Percentiles rank a stretch among this genome's conserved stretches.
Conservation (phyloP, 2,797 vertebrate genomes). For the Distichodus sexfasciatus region DNA sequence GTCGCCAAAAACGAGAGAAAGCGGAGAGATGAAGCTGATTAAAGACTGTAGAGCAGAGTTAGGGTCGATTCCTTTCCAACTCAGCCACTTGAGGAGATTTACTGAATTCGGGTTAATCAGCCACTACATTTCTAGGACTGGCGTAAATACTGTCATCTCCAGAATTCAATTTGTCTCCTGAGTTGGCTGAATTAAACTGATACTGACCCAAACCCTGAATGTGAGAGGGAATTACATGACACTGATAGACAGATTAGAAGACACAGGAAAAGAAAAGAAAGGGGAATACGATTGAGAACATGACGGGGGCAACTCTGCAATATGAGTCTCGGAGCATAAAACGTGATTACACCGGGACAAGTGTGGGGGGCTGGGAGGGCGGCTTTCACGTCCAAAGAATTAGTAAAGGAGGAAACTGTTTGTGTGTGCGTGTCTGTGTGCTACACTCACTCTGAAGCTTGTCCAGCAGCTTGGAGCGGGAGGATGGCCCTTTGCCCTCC, state of each 20-base stretch:
- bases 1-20: slow-evolving; percentile 29
- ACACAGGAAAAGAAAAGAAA: slow-evolving; percentile 29
- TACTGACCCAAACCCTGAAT: slow-evolving; percentile 47
- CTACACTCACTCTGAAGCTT: slow-evolving; percentile 92
- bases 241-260: slow-evolving; percentile 32
- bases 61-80: slow-evolving; percentile 36
- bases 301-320: neutral
- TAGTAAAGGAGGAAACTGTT: no score
- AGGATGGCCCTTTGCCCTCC: slow-evolving; percentile 92
- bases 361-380: no score
- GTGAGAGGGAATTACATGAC: slow-evolving; percentile 46
- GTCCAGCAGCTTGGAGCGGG: slow-evolving; percentile 91
- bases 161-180: slow-evolving; percentile 41
- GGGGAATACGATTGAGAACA: slow-evolving; percentile 2
- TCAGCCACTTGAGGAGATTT: slow-evolving; percentile 46
- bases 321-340: neutral
- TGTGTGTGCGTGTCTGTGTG: neutral
- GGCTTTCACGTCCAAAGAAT: no score
- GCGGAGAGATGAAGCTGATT: slow-evolving; percentile 20
- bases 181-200: slow-evolving; percentile 41
- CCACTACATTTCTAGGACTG: neutral
- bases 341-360: neutral
- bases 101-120: slow-evolving; percentile 23
- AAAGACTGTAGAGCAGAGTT: slow-evolving; percentile 28
- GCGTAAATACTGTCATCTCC: no score